Conservation (phyloP, 2,113 vertebrate species). For the Melozone crissalis region DNA sequence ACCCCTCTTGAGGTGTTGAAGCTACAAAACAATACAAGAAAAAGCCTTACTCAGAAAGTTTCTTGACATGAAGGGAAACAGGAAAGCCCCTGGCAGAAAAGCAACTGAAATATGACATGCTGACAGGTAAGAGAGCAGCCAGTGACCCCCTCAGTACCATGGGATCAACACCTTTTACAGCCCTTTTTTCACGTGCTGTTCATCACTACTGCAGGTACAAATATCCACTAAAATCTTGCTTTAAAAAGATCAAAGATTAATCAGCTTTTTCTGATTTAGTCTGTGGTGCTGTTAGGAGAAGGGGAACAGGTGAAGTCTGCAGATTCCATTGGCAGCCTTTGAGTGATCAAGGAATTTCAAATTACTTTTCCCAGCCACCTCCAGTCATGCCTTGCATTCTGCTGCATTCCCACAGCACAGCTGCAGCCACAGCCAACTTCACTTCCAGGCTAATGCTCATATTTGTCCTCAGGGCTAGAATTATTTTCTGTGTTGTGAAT, state of each 20-base stretch:
- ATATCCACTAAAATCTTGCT: background rate
- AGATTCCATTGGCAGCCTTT: background rate
- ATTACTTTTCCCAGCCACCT: background rate
- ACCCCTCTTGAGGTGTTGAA: background rate
- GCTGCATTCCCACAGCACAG: background rate
- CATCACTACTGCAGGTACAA: background rate
- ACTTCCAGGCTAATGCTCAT: background rate
- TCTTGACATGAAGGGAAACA: background rate
- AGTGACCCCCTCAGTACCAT: background rate
- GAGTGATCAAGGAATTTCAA: background rate
- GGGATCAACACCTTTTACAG: background rate
- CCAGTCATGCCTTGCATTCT: background rate
- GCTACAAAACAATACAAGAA: background rate
- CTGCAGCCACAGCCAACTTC: background rate
- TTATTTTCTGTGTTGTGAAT: background rate
- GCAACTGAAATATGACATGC: background rate
- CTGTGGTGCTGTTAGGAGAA: background rate
- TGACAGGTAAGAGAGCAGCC: background rate
- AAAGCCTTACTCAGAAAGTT: background rate
- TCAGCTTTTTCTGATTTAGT: background rate
- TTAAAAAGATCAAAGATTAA: background rate
- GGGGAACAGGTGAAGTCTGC: background rate
- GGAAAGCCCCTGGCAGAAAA: background rate
- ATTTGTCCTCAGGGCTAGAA: background rate
- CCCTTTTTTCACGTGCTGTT: background rate